Evolutionary conservation across 2,888 invertebrate species (phyloP), one percentile per base, ranked within the genome.

Genomic region (Andricus quercusramuli): DNA sequence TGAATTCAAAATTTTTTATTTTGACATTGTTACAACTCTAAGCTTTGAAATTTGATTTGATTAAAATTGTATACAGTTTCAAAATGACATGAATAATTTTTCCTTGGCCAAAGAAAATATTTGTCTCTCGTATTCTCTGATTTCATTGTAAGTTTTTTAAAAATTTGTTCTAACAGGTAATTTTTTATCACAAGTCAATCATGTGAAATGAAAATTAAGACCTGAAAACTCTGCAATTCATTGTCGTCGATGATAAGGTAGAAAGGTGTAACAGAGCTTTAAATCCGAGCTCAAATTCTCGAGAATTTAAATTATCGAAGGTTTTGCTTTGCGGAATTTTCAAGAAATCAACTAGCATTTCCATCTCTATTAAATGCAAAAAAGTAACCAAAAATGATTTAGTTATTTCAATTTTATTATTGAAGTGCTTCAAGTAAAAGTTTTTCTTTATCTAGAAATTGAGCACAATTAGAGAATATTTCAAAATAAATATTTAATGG

Each of bases 241-340:
- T 70, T 70, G 51, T 32, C 70, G 51, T 70, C 32, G 29, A 56
- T 70, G 70, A 70, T 70, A 70, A 56, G 70, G 32, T 20, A 70
- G 56, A 29, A 29, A 70, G 51, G 47, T 47, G 17, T 32, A 70
- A 70, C 32, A 70, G 56, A 56, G n/a, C 32, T 70, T 32, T 32
- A 70, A 70, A 70, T 70, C 32, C 32, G 32, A 51, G 32, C 51
- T 29, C n/a, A 11, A 70, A 13, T 51, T 20, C 51, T 51, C 51
- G 47, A 20, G 29, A 29, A 70, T 51, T 70, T 32, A 17, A 29
- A 51, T 15, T 51, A 32, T 51, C 17, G 9, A 70, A 59, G 20
- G 11, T 17, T 25, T 47, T 47, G 9, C 51, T 32, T 11, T 25
- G 20, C 6, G 22, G 6, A 1, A 56, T 74, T 74, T 74, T 56